Conservation (phyloP, 2,797 vertebrate genomes). For the Borostomias antarcticus region DNA sequence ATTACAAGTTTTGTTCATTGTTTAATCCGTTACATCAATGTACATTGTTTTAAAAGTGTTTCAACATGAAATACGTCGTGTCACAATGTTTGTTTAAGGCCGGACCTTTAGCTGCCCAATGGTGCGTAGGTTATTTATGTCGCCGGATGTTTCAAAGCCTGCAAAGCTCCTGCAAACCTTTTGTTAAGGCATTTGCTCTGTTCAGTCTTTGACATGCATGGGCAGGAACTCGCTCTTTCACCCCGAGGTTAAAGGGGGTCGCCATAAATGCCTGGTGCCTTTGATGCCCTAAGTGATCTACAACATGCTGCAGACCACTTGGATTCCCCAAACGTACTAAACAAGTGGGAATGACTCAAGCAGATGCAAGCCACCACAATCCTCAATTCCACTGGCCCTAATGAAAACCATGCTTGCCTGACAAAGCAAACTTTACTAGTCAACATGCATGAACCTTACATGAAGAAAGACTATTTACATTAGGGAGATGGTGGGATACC, state of each 20-base stretch:
- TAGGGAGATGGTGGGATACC: background rate
- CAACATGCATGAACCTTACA: background rate
- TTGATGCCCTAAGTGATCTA: conserved; percentile 80
- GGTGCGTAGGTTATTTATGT: conserved; percentile 29
- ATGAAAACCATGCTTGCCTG: conserved; percentile 56
- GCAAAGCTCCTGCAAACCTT: conserved; percentile 23
- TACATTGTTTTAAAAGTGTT: background rate
- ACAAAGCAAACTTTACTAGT: conserved; percentile 46
- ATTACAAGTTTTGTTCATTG: background rate
- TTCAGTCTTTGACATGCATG: conserved; percentile 65
- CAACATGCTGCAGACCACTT: conserved; percentile 63
- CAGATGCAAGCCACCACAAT: conserved; percentile 49
- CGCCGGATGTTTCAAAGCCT: conserved; percentile 19
- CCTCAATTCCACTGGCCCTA: conserved; percentile 37
- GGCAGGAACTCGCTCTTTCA: conserved; percentile 69
- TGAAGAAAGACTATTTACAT: background rate
- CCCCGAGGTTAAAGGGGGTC: conserved; percentile 69
- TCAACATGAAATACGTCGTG: background rate
- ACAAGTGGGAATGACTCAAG: conserved; percentile 51
- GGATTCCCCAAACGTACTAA: conserved; percentile 56
- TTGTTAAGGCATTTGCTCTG: conserved; percentile 47
- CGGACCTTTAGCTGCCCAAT: background rate
- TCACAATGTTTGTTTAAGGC: background rate
- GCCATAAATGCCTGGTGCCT: conserved; percentile 65
- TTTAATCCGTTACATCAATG: background rate